Evolutionary conservation across 2,888 invertebrate species (phyloP).

Genomic region (Erynnis tages): DNA sequence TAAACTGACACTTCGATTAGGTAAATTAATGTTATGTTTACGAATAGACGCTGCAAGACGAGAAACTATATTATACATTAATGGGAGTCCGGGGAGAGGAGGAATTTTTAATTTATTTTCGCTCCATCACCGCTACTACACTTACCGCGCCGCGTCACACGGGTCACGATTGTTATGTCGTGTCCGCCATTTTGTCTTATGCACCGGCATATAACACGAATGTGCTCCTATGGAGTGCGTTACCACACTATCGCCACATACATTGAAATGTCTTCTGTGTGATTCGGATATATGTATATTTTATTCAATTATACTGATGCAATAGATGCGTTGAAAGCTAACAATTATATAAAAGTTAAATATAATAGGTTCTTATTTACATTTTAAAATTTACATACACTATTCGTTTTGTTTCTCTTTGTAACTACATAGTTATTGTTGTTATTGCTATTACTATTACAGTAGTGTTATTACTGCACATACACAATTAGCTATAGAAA

Average conservation of each 20-base stretch:
- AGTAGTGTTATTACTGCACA: background rate
- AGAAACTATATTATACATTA: constrained; percentile 1
- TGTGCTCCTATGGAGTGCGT: constrained; percentile 17
- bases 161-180: constrained; percentile 28
- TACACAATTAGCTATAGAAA: background rate
- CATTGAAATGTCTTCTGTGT: background rate
- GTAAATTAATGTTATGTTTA: background rate
- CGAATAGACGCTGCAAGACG: background rate
- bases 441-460: too few relatives aligned
- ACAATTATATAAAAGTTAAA: too few relatives aligned
- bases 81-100: constrained; percentile 15
- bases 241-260: constrained; percentile 2
- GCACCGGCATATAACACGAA: constrained; percentile 25
- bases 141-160: constrained; percentile 27
- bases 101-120: constrained; percentile 23
- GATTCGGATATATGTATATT: background rate
- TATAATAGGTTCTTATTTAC: too few relatives aligned
- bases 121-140: constrained; percentile 12
- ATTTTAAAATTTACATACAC: too few relatives aligned
- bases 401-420: too few relatives aligned
- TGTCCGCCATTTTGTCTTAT: constrained; percentile 28
- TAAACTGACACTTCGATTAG: background rate
- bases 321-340: too few relatives aligned
- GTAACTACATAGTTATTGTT: too few relatives aligned
- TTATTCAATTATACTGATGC: too few relatives aligned